Conservation (phyloP, 1,140 invertebrate genomes). For the Psilanteris sp. region DNA sequence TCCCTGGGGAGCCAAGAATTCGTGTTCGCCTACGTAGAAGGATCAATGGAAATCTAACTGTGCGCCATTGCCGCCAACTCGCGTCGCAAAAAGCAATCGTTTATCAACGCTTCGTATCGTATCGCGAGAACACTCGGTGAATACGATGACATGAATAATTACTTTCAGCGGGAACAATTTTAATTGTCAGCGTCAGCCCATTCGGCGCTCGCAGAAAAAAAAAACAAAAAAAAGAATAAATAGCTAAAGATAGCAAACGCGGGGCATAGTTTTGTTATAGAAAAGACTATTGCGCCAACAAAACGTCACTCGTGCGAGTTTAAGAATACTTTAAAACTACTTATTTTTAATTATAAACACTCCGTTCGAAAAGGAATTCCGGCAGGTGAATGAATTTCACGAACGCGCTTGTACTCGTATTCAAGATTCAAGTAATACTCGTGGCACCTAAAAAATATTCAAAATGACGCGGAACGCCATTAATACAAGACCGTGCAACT, state of each 20-base stretch:
- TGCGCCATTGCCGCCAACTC: constrained; percentile 1
- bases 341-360: constrained; percentile 55
- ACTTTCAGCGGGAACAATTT: neutral
- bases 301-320: constrained; percentile 36
- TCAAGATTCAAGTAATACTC: constrained; percentile 31
- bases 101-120: constrained; percentile 13
- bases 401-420: constrained; percentile 16
- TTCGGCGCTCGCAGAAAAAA: no score
- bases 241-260: neutral
- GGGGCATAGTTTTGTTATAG: constrained; percentile 1
- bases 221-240: constrained; percentile 3
- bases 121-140: neutral
- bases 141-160: constrained; percentile 17
- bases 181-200: neutral
- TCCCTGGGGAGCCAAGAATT: constrained; percentile 44
- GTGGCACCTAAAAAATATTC: constrained; percentile 29
- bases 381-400: constrained; percentile 22
- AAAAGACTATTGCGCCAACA: constrained; percentile 6
- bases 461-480: constrained; percentile 29
- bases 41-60: constrained; percentile 53
- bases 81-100: constrained; percentile 24
- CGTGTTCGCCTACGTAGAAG: constrained; percentile 31
- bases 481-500: constrained; percentile 8
- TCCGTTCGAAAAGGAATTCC: constrained; percentile 39
- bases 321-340: constrained; percentile 31